These are phyloP conservation scores for Plusia festucae DNA, from an alignment of 2,888 invertebrate species.

Conservation along the genomic window DNA sequence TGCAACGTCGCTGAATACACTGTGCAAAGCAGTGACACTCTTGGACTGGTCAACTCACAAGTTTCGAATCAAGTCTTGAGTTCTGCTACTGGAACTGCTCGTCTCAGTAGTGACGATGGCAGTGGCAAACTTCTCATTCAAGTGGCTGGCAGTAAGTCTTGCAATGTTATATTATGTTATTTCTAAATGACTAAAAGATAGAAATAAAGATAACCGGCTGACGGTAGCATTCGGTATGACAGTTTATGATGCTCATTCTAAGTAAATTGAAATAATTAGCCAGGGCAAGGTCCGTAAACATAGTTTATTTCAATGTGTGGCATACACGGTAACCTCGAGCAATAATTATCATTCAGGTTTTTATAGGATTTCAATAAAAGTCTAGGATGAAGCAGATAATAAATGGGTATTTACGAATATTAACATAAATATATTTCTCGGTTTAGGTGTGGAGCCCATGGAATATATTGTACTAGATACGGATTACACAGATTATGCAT, in stretches of 20 bases:
- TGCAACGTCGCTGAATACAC: conserved; percentile 90
- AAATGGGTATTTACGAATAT: neutral
- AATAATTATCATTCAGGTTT: too few relatives aligned
- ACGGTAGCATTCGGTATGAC: too few relatives aligned
- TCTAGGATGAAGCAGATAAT: neutral
- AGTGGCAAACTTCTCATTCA: conserved; percentile 87
- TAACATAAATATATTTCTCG: too few relatives aligned
- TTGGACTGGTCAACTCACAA: conserved; percentile 69
- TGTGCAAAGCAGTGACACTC: conserved; percentile 61
- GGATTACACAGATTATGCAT: conserved; percentile 89
- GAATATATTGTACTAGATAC: conserved; percentile 78
- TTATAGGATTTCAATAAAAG: too few relatives aligned
- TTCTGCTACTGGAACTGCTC: conserved; percentile 85
- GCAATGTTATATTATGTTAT: neutral
- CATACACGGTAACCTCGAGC: too few relatives aligned
- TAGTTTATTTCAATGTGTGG: too few relatives aligned
- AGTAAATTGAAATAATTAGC: too few relatives aligned
- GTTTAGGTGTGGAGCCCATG: conserved; percentile 45
- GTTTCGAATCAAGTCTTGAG: conserved; percentile 80
- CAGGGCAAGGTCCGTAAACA: too few relatives aligned
- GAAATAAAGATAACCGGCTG: neutral
- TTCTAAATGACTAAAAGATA: neutral
- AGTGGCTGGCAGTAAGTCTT: conserved; percentile 70
- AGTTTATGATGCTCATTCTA: too few relatives aligned
- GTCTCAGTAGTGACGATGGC: conserved; percentile 73